A percentile compares a stretch with the other conserved stretches of the same genome.
Evolutionary conservation across 2,113 vertebrate species (phyloP).

Genomic region (Sapajus apella): DNA sequence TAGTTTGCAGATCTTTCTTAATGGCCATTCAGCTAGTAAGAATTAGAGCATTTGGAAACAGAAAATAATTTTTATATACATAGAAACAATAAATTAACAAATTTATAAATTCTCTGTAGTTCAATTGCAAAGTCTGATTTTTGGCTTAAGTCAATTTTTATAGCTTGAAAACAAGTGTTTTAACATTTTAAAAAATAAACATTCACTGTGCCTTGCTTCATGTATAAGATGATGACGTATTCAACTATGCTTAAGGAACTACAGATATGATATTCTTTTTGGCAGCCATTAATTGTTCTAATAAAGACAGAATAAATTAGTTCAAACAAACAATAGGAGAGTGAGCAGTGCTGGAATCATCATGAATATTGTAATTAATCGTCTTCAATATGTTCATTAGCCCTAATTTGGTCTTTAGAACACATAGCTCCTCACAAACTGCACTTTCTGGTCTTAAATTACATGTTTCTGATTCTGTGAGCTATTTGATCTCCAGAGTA

Average conservation of each 20-base stretch:
- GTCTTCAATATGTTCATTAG: neutral
- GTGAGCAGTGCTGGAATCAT: neutral
- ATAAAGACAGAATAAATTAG: neutral
- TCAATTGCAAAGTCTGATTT: slow-evolving; percentile 23
- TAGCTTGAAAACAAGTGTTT: neutral
- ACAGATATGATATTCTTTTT: slow-evolving; percentile 23
- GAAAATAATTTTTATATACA: slow-evolving; percentile 39
- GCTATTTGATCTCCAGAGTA: neutral
- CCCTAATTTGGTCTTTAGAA: slow-evolving; percentile 19
- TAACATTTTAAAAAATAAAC: neutral
- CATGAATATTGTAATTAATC: slow-evolving; percentile 23
- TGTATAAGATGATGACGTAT: neutral
- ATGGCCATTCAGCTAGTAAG: neutral
- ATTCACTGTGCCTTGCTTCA: slow-evolving; percentile 1
- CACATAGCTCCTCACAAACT: neutral
- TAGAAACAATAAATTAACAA: neutral
- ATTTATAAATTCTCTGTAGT: neutral
- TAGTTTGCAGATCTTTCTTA: neutral
- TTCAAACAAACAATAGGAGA: slow-evolving; percentile 13
- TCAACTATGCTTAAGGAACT: slow-evolving; percentile 44
- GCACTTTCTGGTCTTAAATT: neutral
- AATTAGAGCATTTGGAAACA: neutral
- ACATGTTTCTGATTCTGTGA: neutral
- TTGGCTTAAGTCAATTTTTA: slow-evolving; percentile 36
- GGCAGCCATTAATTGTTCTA: neutral